Percentiles rank a stretch among this genome's conserved stretches.
Conservation (phyloP, 2,797 vertebrate genomes). For the Enoplosus armatus region DNA sequence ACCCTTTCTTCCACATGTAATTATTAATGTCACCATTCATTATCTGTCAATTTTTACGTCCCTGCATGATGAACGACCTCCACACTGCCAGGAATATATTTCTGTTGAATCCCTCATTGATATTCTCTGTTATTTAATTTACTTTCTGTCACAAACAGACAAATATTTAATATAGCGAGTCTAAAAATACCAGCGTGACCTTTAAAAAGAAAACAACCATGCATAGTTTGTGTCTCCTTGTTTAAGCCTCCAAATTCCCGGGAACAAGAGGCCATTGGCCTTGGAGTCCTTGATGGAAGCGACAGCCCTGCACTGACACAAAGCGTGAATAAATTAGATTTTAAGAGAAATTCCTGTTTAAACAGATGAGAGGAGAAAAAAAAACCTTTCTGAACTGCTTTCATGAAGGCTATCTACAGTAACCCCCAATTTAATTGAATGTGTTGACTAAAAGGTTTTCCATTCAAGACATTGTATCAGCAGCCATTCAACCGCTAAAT, state of each 20-base stretch:
- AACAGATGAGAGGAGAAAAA: not conserved
- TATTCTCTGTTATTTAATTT: too few relatives aligned
- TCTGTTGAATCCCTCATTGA: too few relatives aligned
- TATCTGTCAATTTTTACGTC: not conserved
- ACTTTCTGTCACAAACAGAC: too few relatives aligned
- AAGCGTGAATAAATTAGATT: not conserved
- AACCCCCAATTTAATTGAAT: slow-evolving; percentile 24
- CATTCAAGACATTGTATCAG: slow-evolving; percentile 18
- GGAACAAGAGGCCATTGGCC: not conserved
- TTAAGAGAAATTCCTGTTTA: not conserved
- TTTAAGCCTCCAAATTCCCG: not conserved
- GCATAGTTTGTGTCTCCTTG: not conserved
- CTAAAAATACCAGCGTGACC: too few relatives aligned
- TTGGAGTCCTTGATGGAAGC: not conserved
- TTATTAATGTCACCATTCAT: not conserved
- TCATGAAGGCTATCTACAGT: not conserved
- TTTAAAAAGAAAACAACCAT: too few relatives aligned
- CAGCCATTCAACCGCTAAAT: slow-evolving; percentile 12
- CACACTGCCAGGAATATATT: not conserved
- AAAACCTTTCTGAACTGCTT: not conserved
- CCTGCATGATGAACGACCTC: not conserved
- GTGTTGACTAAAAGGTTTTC: slow-evolving; percentile 31
- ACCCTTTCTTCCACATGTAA: not conserved
- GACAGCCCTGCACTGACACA: not conserved
- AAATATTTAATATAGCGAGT: too few relatives aligned